A percentile compares a stretch with the other conserved stretches of the same genome.
phyloP scores from a whole-genome alignment of 2,797 vertebrate species.

The Taenioides sp. region DNA sequence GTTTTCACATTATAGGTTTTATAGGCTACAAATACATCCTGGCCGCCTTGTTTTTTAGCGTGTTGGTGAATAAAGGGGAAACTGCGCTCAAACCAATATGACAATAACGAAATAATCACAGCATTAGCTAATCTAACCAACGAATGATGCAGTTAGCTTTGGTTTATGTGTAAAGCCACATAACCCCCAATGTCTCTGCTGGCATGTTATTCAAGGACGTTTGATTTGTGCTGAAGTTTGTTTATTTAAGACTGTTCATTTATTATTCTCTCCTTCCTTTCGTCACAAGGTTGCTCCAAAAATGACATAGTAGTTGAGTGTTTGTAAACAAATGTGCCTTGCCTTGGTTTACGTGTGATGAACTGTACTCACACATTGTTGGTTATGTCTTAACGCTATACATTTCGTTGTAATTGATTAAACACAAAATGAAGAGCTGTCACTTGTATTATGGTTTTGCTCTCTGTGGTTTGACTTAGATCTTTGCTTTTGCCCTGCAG shows the following conservation, averaged over 20 bases:
- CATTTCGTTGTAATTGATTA: too few relatives aligned
- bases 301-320: not conserved
- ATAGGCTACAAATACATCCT: too few relatives aligned
- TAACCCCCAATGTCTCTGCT: too few relatives aligned
- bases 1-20: not conserved
- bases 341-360: too few relatives aligned
- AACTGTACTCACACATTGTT: too few relatives aligned
- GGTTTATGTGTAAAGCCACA: not conserved
- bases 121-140: not conserved
- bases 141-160: constrained; percentile 2
- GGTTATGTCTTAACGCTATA: too few relatives aligned
- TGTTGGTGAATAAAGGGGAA: not conserved
- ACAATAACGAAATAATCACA: not conserved
- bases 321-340: not conserved
- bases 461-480: not conserved
- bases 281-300: not conserved
- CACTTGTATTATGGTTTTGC: not conserved
- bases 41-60: too few relatives aligned
- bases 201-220: not conserved
- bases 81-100: not conserved
- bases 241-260: not conserved
- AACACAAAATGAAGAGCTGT: too few relatives aligned
- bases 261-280: not conserved
- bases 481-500: constrained; percentile 61
- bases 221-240: not conserved